Base-by-base conservation (phyloP, 1,140 invertebrate species). In the Drosophila tristis region DNA sequence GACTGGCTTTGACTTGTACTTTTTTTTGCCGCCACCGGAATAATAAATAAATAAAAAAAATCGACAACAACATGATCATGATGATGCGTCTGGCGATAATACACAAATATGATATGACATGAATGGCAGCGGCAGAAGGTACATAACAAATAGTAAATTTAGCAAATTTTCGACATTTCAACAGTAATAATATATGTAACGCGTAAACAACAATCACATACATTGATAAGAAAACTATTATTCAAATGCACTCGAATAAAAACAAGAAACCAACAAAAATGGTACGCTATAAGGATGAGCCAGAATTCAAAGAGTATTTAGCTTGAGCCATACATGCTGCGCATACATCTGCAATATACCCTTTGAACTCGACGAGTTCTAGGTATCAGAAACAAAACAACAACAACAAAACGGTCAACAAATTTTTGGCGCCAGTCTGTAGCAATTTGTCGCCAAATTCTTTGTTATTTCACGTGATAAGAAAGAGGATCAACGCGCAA, bases 401-500 rank as follows among this genome's bases (percentile, higher is more conserved):
- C 15, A 49, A 59, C 9, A 50, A 44, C 43, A n/a, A 47, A 42
- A 60, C 31, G 58, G 29, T 25, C 35, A 39, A 26, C 29, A 51
- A 50, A 64, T 9, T 51, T 51, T 74, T 75, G 72, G 72, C 72
- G 72, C 72, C 72, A 74, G 72, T 23, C 72, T 48, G 45, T 51
- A 44, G 44, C 49, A 76, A 82, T 87, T 89, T 76, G 82, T 79
- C 74, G 78, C 75, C 57, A 87, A 89, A 76, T 78, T 63, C 25
- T 68, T 42, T 4, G 7, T 1, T 15, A 70, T 50, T 49, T 9
- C 16, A 50, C 35, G 26, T 50, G 67, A 71, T 71, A 70, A 71
- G 65, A 45, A 25, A 2, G 25, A 43, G 39, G 56, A 61, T 51
- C 26, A 47, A 62, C 59, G 54, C 25, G 54, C 31, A 73, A 53